phyloP scores from a whole-genome alignment of 2,888 invertebrate species.

The Colostygia pectinataria region DNA sequence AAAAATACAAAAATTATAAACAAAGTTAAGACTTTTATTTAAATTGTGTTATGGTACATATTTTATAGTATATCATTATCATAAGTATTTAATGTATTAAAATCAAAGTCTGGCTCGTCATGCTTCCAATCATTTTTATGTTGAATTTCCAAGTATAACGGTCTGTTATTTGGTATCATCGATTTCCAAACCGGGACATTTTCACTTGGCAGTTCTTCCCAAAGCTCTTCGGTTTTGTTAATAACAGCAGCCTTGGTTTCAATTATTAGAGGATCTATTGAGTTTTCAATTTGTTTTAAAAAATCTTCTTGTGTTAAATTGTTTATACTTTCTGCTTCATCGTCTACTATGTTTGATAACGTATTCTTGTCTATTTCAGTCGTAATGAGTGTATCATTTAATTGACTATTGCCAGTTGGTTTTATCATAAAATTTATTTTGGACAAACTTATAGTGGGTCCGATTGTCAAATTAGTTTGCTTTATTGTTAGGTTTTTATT shows the following conservation, averaged over 20 bases:
- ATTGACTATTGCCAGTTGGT: background rate
- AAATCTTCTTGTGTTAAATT: constrained; percentile 9
- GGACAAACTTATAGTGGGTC: background rate
- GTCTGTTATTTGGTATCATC: constrained; percentile 50
- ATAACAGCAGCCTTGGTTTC: background rate
- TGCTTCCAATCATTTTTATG: constrained; percentile 52
- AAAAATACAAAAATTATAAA: no score
- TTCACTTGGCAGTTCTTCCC: constrained; percentile 31
- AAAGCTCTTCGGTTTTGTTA: constrained; percentile 9
- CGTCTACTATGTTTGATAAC: background rate
- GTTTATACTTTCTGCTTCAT: constrained; percentile 7
- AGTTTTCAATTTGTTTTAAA: constrained; percentile 3
- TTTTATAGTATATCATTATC: constrained; percentile 1
- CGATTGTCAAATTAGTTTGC: no score
- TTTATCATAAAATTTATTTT: background rate
- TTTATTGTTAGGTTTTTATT: constrained; percentile 15
- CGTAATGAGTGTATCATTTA: background rate
- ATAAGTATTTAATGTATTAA: constrained; percentile 18
- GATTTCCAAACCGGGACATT: constrained; percentile 34
- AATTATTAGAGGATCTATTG: background rate
- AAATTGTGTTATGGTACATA: background rate
- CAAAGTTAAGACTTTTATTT: background rate
- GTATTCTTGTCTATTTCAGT: background rate
- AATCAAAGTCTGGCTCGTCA: constrained; percentile 51
- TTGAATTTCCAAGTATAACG: constrained; percentile 57